Evolutionary conservation across 2,888 invertebrate species (phyloP).

Genomic region (Plagiodera versicolora): DNA sequence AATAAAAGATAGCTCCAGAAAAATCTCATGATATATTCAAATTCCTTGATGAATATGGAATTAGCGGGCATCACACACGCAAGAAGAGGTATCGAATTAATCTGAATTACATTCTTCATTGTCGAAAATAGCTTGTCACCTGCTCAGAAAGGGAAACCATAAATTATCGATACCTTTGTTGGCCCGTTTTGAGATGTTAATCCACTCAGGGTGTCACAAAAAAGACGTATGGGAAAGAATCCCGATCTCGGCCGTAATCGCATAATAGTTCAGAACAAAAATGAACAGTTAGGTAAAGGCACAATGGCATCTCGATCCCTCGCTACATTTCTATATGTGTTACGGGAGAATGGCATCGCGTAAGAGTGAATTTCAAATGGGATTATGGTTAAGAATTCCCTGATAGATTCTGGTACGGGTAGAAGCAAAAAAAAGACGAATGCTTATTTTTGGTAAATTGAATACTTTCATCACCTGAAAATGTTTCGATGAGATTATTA

Average conservation of each 20-base stretch:
- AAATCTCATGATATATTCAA: constrained; percentile 10
- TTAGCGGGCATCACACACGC: constrained; percentile 16
- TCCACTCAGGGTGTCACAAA: constrained; percentile 25
- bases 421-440: no score
- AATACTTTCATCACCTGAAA: no score
- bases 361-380: no score
- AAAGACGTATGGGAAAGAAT: constrained; percentile 13
- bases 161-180: constrained; percentile 37
- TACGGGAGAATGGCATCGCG: background rate
- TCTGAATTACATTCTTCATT: constrained; percentile 36
- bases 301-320: background rate
- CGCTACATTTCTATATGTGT: background rate
- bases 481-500: no score
- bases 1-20: no score
- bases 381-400: no score
- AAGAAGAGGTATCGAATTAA: constrained; percentile 27
- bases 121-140: constrained; percentile 37
- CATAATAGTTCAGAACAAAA: constrained; percentile 4
- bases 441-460: no score
- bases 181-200: constrained; percentile 23
- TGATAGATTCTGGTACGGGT: no score
- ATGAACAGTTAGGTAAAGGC: constrained; percentile 3
- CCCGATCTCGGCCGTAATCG: constrained; percentile 10
- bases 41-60: constrained; percentile 23
- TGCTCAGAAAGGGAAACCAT: constrained; percentile 35